Conservation (phyloP, 2,113 vertebrate genomes). For the Andinoacara biseriatus region DNA sequence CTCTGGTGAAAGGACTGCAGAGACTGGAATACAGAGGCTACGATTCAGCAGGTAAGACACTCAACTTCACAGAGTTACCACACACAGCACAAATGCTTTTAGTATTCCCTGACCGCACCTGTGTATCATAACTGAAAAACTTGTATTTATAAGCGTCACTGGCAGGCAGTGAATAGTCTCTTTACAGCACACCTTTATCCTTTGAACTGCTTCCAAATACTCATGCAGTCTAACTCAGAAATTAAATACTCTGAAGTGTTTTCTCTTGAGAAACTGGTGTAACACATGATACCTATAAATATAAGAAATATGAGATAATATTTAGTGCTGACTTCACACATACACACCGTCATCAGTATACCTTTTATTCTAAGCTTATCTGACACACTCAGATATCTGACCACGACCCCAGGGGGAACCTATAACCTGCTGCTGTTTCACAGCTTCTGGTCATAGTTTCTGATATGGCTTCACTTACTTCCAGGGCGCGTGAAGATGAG, state of each 20-base stretch:
- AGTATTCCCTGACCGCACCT: constrained; percentile 28
- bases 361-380: background rate
- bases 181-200: background rate
- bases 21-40: constrained; percentile 97
- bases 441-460: background rate
- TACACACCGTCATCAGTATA: background rate
- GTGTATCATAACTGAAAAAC: background rate
- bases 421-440: background rate
- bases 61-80: constrained; percentile 23
- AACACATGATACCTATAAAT: background rate
- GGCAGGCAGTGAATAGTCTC: background rate
- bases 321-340: too few relatives aligned
- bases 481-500: background rate
- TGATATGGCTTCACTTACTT: background rate
- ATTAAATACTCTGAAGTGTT: background rate
- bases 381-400: background rate
- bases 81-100: constrained; percentile 4
- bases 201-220: accelerated
- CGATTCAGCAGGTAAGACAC: constrained; percentile 92
- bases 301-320: background rate
- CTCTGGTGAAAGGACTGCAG: constrained; percentile 92
- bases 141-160: background rate
- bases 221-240: background rate
- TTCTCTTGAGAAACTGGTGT: background rate
- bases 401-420: background rate